Percentiles rank a stretch among this genome's conserved stretches.
These are phyloP conservation scores for Mantis religiosa DNA, from an alignment of 2,888 invertebrate genomes.

Conservation along the genomic window DNA sequence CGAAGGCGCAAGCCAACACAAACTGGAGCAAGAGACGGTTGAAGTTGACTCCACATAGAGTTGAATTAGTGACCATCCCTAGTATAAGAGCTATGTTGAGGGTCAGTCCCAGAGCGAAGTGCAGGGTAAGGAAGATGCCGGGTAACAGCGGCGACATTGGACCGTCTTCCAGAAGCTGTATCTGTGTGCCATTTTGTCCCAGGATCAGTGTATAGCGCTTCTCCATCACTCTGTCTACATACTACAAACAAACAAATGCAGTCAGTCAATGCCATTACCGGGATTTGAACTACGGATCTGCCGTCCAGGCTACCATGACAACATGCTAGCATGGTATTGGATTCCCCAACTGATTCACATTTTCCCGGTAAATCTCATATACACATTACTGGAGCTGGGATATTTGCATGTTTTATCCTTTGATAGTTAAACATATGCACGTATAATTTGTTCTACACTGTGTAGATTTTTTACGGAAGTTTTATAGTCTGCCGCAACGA, in stretches of 20 bases:
- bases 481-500: no score
- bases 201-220: constrained; percentile 14
- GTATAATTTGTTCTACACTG: no score
- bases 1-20: constrained; percentile 17
- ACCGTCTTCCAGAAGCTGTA: constrained; percentile 13
- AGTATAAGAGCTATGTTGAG: constrained; percentile 20
- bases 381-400: no score
- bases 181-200: constrained; percentile 4
- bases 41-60: constrained; percentile 1
- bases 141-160: constrained; percentile 3
- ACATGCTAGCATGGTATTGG: no score
- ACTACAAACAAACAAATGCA: neutral
- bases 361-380: no score
- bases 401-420: no score
- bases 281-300: no score
- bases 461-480: no score
- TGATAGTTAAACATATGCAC: no score
- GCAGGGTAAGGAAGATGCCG: constrained; percentile 19
- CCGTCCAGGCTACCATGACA: no score
- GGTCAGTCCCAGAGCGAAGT: constrained; percentile 18
- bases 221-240: neutral
- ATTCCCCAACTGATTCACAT: no score
- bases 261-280: no score
- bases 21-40: constrained; percentile 21
- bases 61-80: neutral